Base-by-base conservation (phyloP, 2,113 vertebrate species). In the Paradisaea rubra region DNA sequence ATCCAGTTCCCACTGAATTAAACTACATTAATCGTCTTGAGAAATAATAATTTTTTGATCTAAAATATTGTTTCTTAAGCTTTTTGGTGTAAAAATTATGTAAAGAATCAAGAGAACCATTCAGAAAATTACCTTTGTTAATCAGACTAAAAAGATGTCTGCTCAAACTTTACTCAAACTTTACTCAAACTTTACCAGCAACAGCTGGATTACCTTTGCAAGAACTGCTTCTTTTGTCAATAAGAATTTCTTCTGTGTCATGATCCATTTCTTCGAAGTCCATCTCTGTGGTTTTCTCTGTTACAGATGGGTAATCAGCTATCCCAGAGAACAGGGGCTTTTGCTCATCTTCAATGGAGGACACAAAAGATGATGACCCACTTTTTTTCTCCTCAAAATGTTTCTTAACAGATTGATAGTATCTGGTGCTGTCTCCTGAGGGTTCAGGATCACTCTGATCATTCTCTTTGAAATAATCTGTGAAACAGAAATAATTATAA, bases 291-390 rank as follows among this genome's bases (percentile, higher is more conserved):
- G 94, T 95, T 86, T 98, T 98, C 65, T 97, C 96, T 79, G 97
- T 97, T 87, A 98, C 96, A 47, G 97, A 97, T 59, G 98, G 97
- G 61, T 98, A 98, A 83, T 97, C 98, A 63, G 97, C 93, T 73
- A 98, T 97, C 61, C 98, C 98, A 27, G 98, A 97, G 85, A 98
- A 98, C 87, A 99, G 91, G 6, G 98, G 98, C 89, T 98, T 99
- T 91, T 99, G 98, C 87, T 99, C 98, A 94, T 99, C 98, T 76
- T 99, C 97, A 94, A 97, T 92, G 56, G 98, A 98, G 54, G 97
- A 98, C 76, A 98, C 97, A 68, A 97, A 97, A 56, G 98, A 98
- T 33, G 98, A 98, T 4, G 98, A 98, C 22, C 94, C 96, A 71
- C 98, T 98, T 91, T 97, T 98, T 81, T 98, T 98, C 57, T 98